phyloP scores from a whole-genome alignment of 2,888 invertebrate species.

The Lucinisca nassula region DNA sequence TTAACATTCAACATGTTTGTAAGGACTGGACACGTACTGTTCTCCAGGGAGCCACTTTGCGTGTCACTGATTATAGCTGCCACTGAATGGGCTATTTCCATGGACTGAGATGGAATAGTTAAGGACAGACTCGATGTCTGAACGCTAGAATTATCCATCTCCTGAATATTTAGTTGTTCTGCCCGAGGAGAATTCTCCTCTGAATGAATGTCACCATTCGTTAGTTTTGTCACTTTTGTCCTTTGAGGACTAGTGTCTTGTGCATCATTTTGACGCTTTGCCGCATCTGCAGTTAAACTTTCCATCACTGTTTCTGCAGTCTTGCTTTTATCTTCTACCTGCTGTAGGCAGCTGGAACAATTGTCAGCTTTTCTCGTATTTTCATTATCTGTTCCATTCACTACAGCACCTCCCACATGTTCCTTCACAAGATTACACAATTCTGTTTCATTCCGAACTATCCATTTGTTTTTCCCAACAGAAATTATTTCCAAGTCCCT shows the following conservation, averaged over 20 bases:
- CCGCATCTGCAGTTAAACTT: slow-evolving; percentile 20
- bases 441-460: slow-evolving; percentile 83
- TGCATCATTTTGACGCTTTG: slow-evolving; percentile 47
- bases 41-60: not conserved
- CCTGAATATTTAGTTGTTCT: not conserved
- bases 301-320: not conserved
- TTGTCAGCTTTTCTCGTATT: slow-evolving; percentile 23
- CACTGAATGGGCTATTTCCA: not conserved
- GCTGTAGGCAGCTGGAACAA: not conserved
- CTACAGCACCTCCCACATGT: slow-evolving; percentile 13
- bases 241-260: slow-evolving; percentile 36
- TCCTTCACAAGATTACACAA: slow-evolving; percentile 73
- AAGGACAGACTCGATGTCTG: not conserved
- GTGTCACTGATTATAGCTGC: not conserved
- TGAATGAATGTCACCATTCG: slow-evolving; percentile 66
- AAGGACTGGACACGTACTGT: not conserved
- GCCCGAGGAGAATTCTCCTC: slow-evolving; percentile 15
- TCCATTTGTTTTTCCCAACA: slow-evolving; percentile 84
- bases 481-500: slow-evolving; percentile 84
- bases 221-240: slow-evolving; percentile 62
- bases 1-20: slow-evolving; percentile 3
- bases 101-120: not conserved
- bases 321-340: not conserved
- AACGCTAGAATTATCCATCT: not conserved
- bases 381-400: slow-evolving; percentile 18